Evolutionary conservation across 1,140 invertebrate genomes (phyloP), one percentile per base, ranked within the genome.

Genomic region (Atopsyche davidsoni): DNA sequence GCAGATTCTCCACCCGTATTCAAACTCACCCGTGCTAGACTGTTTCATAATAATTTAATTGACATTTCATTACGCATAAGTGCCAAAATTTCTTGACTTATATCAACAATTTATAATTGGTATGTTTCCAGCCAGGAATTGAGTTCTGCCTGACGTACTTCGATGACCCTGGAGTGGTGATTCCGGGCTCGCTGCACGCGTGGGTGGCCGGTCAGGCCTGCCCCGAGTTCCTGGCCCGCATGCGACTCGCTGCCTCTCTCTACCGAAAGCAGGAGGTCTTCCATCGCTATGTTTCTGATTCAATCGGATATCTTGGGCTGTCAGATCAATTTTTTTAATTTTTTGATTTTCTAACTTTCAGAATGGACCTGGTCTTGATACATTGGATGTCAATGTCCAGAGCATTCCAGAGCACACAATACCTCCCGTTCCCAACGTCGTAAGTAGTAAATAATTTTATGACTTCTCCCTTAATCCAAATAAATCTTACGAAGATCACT

Each of bases 81-180:
- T n/a, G 6, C 16, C 35, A n/a, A 1, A 53, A 0, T n/a, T 35
- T 31, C 25, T 31, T 31, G 25, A 31, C n/a, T 31, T 7, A n/a
- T n/a, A 9, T 2, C 50, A 11, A 54, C n/a, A n/a, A n/a, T n/a
- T n/a, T n/a, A 4, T 62, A 60, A n/a, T 55, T 75, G 70, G 65
- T 66, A 23, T 14, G 17, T 50, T 49, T 7, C 7, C 56, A 72
- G 69, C 47, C 59, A 10, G 83, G 84, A n/a, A 77, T 91, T 54
- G 87, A 92, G 67, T 92, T 90, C 68, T 79, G 82, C 19, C 72
- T 92, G 4, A 92, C 89, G 1, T 92, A 92, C 69, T 92, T 85
- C 64, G 89, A 92, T 64, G 85, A 91, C 74, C 87, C 89, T 13
- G 88, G 86, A 3, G 72, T 86, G 28, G 81, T 80, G 3, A 63